Evolutionary conservation across 2,797 vertebrate species (phyloP), one percentile per base, ranked within the genome.

Genomic region (Ataeniobius toweri): DNA sequence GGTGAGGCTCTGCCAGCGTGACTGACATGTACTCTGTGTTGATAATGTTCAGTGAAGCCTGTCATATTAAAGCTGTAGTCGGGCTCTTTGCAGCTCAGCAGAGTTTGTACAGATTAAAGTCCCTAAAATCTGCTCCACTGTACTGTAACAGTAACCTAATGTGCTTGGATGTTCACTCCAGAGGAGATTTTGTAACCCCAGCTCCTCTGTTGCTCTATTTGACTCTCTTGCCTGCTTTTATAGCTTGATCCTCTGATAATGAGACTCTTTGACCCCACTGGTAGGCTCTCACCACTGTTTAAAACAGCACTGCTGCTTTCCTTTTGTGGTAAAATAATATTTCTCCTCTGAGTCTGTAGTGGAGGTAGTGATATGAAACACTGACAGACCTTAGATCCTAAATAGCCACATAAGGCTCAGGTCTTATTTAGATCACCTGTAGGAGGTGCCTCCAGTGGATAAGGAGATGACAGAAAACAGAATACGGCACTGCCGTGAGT

Each of bases 1-100:
- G 96, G 96, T 97, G 94, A 97, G 96, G 81, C 68, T 70, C 16
- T 3, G 7, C 2, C 16, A 20, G n/a, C n/a, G 8, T 28, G 68
- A 28, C 68, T 71, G 24, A 3, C 46, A 41, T 24, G 28, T 61
- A 31, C 13, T 59, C 13, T 61, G 59, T 61, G 14, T 31, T 28
- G 26, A 31, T 31, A 16, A 18, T 61, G 59, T 31, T 61, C 16
- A 61, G 14, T 61, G 59, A 61, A 46, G 44, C 44, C 44, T 46
- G 44, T 46, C 44, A 46, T 46, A 46, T 46, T 46, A 5, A 46
- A 46, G 50, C 59, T 18, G 18, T n/a, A 18, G 13, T 18, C n/a
- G 12, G 56, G 56, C n/a, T 58, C 26, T 61, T 12, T 59, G n/a
- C 56, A 5, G 53, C 53, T 26, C 24, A 58, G 24, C 56, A 59